Evolutionary conservation across 2,797 vertebrate species (phyloP).

Genomic region (Peromyscus aztecus): DNA sequence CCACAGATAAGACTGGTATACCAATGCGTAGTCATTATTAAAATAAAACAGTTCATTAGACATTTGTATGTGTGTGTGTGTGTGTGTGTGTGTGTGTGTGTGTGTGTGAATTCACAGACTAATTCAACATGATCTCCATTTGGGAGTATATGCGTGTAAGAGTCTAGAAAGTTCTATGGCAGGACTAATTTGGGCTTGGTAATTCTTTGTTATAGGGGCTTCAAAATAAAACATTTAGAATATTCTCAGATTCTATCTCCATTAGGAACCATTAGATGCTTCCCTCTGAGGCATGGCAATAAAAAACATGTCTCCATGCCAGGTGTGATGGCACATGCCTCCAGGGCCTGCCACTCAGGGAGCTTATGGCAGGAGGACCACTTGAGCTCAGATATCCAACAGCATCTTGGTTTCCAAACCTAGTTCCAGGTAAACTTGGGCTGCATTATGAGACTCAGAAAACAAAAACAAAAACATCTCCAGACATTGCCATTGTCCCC

Average conservation of each 20-base stretch:
- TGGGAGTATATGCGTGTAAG: neutral
- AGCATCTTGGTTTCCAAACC: neutral
- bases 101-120: neutral
- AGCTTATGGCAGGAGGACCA: too few species aligned
- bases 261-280: neutral
- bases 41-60: neutral
- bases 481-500: neutral
- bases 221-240: neutral
- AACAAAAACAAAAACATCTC: neutral
- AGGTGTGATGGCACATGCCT: neutral
- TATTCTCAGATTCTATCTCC: neutral
- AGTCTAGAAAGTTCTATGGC: neutral
- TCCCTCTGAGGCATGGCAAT: neutral
- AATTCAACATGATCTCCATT: neutral
- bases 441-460: neutral
- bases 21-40: slow-evolving; percentile 24
- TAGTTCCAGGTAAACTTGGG: neutral
- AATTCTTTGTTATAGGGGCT: neutral
- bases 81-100: too few species aligned
- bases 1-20: neutral
- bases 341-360: neutral
- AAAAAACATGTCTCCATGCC: neutral
- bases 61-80: neutral
- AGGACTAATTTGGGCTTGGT: neutral
- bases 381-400: neutral